These are phyloP conservation scores for Danio aesculapii DNA, from an alignment of 2,797 vertebrate species.

Conservation along the genomic window DNA sequence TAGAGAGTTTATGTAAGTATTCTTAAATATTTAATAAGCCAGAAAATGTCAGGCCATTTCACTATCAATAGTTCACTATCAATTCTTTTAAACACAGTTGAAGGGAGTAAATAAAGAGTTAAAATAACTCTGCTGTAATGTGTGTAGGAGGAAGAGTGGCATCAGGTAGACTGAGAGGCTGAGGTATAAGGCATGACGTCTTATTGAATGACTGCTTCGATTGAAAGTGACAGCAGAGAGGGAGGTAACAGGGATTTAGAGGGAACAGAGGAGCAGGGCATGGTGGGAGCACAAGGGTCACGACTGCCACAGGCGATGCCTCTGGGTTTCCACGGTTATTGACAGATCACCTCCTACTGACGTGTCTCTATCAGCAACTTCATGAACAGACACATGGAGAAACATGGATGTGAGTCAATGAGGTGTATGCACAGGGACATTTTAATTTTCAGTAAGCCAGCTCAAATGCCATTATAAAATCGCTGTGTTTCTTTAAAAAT, in stretches of 20 bases:
- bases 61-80: neutral
- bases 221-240: slow-evolving; percentile 57
- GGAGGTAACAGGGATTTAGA: slow-evolving; percentile 27
- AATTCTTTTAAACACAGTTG: neutral
- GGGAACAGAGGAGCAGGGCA: slow-evolving; percentile 28
- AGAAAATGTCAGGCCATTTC: neutral
- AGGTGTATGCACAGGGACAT: too few species aligned
- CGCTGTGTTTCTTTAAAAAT: too few species aligned
- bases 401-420: neutral
- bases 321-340: slow-evolving; percentile 44
- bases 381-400: neutral
- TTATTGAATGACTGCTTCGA: slow-evolving; percentile 55
- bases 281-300: slow-evolving; percentile 47
- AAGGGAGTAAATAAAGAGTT: neutral
- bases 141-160: slow-evolving; percentile 12
- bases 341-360: slow-evolving; percentile 53
- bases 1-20: neutral
- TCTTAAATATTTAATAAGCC: neutral
- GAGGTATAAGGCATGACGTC: slow-evolving; percentile 31
- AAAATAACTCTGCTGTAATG: neutral
- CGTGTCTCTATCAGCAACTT: slow-evolving; percentile 9
- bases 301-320: slow-evolving; percentile 44
- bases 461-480: too few species aligned
- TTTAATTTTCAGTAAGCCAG: too few species aligned
- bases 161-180: slow-evolving; percentile 30